phyloP scores from a whole-genome alignment of 2,797 vertebrate genomes.

The Oophaga sylvatica region DNA sequence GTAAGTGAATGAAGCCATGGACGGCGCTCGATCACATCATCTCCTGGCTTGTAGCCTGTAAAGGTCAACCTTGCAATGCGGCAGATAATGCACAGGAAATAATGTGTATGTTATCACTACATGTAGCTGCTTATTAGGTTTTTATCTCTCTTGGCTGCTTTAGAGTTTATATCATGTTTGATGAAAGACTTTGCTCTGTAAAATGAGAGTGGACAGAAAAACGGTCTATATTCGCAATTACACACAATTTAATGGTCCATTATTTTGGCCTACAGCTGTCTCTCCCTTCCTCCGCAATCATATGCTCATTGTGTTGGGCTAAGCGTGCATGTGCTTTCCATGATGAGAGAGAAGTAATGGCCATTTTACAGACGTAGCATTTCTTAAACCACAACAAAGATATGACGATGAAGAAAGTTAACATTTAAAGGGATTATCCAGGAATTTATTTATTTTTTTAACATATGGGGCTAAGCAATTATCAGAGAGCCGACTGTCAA shows the following conservation, averaged over 20 bases:
- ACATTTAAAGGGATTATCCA: too few relatives aligned
- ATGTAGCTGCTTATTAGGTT: not conserved
- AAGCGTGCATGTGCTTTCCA: too few relatives aligned
- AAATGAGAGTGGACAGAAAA: not conserved
- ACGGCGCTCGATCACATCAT: not conserved
- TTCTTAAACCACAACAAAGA: too few relatives aligned
- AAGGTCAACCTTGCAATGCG: slow-evolving; percentile 8
- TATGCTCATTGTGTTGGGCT: too few relatives aligned
- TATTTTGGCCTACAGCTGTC: too few relatives aligned
- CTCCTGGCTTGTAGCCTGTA: not conserved
- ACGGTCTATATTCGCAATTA: not conserved
- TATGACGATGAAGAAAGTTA: too few relatives aligned
- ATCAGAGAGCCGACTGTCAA: too few relatives aligned
- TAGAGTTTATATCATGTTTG: slow-evolving; percentile 8
- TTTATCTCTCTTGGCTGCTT: not conserved
- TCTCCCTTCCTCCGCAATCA: too few relatives aligned
- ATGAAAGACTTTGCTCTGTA: not conserved
- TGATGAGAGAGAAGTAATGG: too few relatives aligned
- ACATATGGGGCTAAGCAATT: too few relatives aligned
- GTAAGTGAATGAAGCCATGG: not conserved
- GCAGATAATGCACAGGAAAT: not conserved
- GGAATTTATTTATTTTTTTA: too few relatives aligned
- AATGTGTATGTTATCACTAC: not conserved
- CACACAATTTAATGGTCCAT: not conserved
- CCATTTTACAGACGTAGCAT: too few relatives aligned